Percentiles rank a stretch among this genome's conserved stretches.
phyloP scores from a whole-genome alignment of 2,113 vertebrate species.

The Zosterops hypoxanthus region DNA sequence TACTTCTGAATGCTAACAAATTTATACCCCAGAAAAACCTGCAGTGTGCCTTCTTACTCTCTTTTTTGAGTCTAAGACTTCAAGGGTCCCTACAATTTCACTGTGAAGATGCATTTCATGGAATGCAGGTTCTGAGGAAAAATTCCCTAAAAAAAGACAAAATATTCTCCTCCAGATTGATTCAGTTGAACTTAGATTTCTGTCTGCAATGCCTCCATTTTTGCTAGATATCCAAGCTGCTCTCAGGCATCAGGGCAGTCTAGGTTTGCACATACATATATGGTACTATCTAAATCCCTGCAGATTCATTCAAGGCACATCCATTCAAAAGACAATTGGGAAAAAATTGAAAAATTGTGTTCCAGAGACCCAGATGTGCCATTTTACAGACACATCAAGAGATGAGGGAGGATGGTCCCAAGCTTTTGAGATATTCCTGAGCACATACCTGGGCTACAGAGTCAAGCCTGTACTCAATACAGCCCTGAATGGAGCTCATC shows the following conservation, averaged over 20 bases:
- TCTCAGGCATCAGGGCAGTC: neutral
- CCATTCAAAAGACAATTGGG: neutral
- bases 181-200: neutral
- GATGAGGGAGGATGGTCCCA: neutral
- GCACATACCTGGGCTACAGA: neutral
- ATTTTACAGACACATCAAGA: neutral
- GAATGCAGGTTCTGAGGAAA: neutral
- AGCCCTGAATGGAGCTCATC: neutral
- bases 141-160: neutral
- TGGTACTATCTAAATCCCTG: neutral
- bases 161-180: neutral
- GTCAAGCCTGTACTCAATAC: neutral
- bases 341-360: neutral
- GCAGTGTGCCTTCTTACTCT: neutral
- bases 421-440: neutral
- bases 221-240: neutral
- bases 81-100: neutral
- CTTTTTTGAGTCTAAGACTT: neutral
- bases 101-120: neutral
- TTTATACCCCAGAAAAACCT: neutral
- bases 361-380: neutral
- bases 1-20: neutral
- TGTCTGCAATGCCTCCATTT: neutral
- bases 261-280: neutral
- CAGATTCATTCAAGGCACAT: neutral